A percentile compares a stretch with the other conserved stretches of the same genome.
Conservation (phyloP, 2,797 vertebrate genomes). For the Rhabdophis nuchalis region DNA sequence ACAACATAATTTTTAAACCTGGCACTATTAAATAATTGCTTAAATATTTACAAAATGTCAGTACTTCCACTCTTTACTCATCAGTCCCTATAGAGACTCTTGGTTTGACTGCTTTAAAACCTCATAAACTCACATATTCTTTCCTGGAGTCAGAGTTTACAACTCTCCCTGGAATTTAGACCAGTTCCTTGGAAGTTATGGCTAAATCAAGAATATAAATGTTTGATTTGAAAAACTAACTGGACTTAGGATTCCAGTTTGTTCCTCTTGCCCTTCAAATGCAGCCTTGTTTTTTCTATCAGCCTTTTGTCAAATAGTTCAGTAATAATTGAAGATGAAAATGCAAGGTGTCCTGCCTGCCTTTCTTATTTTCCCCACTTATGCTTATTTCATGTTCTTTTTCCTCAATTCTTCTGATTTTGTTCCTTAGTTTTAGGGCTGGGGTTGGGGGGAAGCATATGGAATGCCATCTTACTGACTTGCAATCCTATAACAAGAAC, state of each 20-base stretch:
- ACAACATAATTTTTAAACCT: neutral
- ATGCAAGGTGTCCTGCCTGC: neutral
- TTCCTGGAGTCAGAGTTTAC: slow-evolving; percentile 44
- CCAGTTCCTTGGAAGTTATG: slow-evolving; percentile 31
- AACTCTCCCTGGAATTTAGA: slow-evolving; percentile 35
- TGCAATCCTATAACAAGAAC: neutral
- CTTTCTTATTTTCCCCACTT: neutral
- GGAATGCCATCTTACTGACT: neutral
- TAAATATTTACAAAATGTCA: slow-evolving; percentile 54
- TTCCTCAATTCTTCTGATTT: neutral
- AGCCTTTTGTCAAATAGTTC: slow-evolving; percentile 24
- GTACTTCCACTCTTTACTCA: neutral
- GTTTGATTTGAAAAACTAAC: slow-evolving; percentile 45
- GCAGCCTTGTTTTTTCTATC: neutral
- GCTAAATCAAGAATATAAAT: slow-evolving; percentile 45
- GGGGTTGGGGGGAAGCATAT: too few relatives aligned
- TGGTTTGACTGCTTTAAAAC: slow-evolving; percentile 43
- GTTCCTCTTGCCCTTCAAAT: slow-evolving; percentile 1
- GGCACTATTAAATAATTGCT: slow-evolving; percentile 36
- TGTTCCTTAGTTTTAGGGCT: neutral
- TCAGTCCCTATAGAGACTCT: slow-evolving; percentile 11
- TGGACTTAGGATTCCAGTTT: slow-evolving; percentile 41
- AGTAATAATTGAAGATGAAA: slow-evolving; percentile 38
- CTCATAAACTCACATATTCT: slow-evolving; percentile 42
- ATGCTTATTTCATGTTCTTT: neutral